Conservation (phyloP, 2,797 vertebrate genomes). For the Sphaeramia orbicularis region DNA sequence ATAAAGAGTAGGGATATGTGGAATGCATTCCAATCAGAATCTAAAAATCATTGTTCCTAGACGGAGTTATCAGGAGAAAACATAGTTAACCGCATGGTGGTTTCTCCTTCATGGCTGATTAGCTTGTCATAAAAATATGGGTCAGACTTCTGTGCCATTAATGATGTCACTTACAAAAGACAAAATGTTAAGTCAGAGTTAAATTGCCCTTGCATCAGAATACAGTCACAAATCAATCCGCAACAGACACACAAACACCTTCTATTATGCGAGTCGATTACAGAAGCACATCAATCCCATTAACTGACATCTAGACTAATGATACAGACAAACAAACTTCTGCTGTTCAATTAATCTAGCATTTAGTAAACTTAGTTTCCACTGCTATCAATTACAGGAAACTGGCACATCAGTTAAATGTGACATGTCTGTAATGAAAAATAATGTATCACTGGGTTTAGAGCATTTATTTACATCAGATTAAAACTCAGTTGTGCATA, state of each 20-base stretch:
- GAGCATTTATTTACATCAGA: not conserved
- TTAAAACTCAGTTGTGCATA: too few species aligned
- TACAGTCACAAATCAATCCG: constrained; percentile 35
- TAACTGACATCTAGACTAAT: constrained; percentile 53
- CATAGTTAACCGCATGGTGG: not conserved
- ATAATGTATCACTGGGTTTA: constrained; percentile 3
- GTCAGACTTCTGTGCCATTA: constrained; percentile 37
- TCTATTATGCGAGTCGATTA: constrained; percentile 44
- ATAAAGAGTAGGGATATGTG: too few species aligned
- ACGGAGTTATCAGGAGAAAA: not conserved
- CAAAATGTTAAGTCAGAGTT: constrained; percentile 12
- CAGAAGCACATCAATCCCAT: constrained; percentile 31
- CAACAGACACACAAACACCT: constrained; percentile 17
- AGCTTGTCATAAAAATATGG: constrained; percentile 22
- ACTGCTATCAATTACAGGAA: constrained; percentile 6
- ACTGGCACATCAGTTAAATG: constrained; percentile 7
- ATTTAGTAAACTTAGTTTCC: constrained; percentile 33
- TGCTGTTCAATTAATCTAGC: constrained; percentile 37
- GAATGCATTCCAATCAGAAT: too few species aligned
- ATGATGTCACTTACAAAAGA: constrained; percentile 48
- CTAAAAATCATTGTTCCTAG: too few species aligned
- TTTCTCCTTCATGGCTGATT: constrained; percentile 60
- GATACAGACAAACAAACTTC: constrained; percentile 49
- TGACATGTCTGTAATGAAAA: constrained; percentile 1
- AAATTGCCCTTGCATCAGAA: constrained; percentile 50